A percentile compares a stretch with the other conserved stretches of the same genome.
Conservation (phyloP, 2,797 vertebrate species). For the Calcarius lapponicus region DNA sequence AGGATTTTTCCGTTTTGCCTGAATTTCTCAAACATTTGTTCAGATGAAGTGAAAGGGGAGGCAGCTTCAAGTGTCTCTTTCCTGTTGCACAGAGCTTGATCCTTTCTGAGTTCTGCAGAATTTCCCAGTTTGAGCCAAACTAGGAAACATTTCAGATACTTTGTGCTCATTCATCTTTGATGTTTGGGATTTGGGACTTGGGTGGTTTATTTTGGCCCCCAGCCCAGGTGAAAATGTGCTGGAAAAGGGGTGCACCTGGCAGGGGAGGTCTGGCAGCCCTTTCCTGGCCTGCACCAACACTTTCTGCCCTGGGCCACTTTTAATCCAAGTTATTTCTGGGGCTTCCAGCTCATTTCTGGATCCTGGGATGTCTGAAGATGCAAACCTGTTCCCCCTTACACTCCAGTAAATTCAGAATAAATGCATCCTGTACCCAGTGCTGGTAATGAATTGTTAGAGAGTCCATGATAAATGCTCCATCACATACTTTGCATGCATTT, state of each 20-base stretch:
- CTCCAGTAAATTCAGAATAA: neutral
- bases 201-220: constrained; percentile 21
- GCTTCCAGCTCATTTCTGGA: neutral
- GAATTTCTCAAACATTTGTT: neutral
- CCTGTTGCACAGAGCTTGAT: neutral
- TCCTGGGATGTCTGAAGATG: neutral
- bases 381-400: constrained; percentile 1
- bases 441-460: neutral
- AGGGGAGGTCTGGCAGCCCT: neutral
- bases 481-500: neutral
- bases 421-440: neutral
- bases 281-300: neutral
- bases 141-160: constrained; percentile 12
- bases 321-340: neutral
- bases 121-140: constrained; percentile 1
- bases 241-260: constrained; percentile 46
- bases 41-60: neutral
- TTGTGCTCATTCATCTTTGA: constrained; percentile 26
- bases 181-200: neutral
- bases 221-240: constrained; percentile 34
- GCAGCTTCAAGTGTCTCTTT: constrained; percentile 23
- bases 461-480: neutral
- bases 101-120: neutral
- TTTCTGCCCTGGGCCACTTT: neutral
- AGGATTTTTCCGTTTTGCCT: neutral